These are phyloP conservation scores for Neoscelio sp. DNA, from an alignment of 2,888 invertebrate genomes.

Conservation along the genomic window DNA sequence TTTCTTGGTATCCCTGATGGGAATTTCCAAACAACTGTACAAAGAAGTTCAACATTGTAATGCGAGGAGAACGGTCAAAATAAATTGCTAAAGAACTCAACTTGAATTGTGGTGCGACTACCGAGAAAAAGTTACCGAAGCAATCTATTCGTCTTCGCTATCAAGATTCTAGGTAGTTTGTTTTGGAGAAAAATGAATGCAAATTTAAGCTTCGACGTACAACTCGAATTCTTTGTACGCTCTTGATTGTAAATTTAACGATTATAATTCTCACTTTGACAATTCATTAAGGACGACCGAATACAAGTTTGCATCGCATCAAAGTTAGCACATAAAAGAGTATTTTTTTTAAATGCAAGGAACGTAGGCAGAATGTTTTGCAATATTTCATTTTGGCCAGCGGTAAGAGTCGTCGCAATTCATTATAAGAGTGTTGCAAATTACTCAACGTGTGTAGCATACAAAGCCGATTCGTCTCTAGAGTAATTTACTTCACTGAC, in stretches of 20 bases:
- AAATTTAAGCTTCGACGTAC: too few species aligned
- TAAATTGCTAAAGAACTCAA: not conserved
- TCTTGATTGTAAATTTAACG: too few species aligned
- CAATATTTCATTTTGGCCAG: conserved; percentile 46
- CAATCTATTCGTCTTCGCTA: too few species aligned
- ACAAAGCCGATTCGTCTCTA: conserved; percentile 67
- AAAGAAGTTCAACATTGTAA: not conserved
- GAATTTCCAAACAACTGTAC: conserved; percentile 6
- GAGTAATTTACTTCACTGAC: conserved; percentile 55
- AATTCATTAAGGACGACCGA: too few species aligned
- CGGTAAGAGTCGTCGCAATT: conserved; percentile 60
- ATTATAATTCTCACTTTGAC: too few species aligned
- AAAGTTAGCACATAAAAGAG: too few species aligned
- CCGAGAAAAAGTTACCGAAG: too few species aligned
- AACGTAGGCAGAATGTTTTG: conserved; percentile 26
- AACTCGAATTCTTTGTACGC: too few species aligned
- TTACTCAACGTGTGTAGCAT: conserved; percentile 66
- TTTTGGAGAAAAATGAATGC: not conserved
- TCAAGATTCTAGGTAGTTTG: too few species aligned
- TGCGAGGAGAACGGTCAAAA: not conserved
- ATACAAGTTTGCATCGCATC: too few species aligned
- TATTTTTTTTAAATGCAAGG: not conserved
- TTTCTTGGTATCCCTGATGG: not conserved
- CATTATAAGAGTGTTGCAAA: conserved; percentile 63
- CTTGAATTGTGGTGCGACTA: not conserved